Conservation (phyloP, 2,797 vertebrate species). For the Prionace glauca region DNA sequence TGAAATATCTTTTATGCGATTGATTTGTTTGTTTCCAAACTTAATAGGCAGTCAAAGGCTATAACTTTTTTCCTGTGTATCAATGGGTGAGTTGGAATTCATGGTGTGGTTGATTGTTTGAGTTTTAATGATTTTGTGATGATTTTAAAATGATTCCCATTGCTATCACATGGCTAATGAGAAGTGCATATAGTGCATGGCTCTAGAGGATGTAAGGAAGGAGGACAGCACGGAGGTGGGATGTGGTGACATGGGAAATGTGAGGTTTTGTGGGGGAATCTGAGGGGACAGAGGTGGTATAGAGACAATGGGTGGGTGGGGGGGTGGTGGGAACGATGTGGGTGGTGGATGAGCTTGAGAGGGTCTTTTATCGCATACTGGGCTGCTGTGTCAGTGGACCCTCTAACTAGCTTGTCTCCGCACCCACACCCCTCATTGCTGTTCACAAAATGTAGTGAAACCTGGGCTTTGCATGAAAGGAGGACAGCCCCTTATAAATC, state of each 20-base stretch:
- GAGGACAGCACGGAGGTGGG: background rate
- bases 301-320: too few species aligned
- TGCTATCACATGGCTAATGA: background rate
- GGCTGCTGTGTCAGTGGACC: background rate
- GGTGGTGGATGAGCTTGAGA: background rate
- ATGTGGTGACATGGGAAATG: background rate
- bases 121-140: background rate
- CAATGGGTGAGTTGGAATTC: too few species aligned
- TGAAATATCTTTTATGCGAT: background rate
- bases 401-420: background rate
- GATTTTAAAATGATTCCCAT: background rate
- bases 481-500: background rate
- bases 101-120: background rate
- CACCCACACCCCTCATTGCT: background rate
- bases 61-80: background rate
- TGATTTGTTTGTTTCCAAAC: background rate
- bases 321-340: too few species aligned
- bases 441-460: background rate
- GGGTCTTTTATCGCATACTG: background rate
- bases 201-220: background rate
- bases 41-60: too few species aligned
- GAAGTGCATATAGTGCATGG: background rate
- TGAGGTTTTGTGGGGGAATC: background rate
- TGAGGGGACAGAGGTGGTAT: too few species aligned
- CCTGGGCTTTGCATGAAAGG: background rate